Percentiles rank a stretch among this genome's conserved stretches.
phyloP scores from a whole-genome alignment of 2,113 vertebrate species.

The Ginglymostoma cirratum region DNA sequence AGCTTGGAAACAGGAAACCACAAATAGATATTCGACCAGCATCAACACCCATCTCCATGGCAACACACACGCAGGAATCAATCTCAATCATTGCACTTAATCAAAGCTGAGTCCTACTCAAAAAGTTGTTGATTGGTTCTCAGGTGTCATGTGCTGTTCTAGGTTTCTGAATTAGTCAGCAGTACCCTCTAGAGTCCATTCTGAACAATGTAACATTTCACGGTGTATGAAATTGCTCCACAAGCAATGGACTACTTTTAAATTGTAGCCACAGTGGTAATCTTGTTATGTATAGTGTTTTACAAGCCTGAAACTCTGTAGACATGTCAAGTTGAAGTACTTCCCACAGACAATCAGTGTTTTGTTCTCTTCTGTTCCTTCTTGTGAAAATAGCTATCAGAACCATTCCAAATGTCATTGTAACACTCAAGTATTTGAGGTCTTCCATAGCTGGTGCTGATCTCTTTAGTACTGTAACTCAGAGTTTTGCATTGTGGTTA shows the following conservation, averaged over 20 bases:
- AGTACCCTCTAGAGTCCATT: background rate
- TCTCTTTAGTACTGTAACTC: background rate
- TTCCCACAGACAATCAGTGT: background rate
- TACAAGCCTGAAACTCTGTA: background rate
- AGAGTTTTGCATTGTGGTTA: background rate
- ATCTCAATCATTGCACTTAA: background rate
- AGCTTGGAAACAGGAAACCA: background rate
- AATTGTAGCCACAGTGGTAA: background rate
- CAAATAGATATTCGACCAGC: background rate
- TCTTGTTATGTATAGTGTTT: background rate
- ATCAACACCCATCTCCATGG: background rate
- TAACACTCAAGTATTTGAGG: background rate
- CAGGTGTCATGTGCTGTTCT: background rate
- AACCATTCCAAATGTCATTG: background rate
- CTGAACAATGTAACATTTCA: background rate
- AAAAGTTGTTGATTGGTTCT: background rate
- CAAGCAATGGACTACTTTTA: background rate
- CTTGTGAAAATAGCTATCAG: background rate
- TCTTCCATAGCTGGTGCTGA: background rate
- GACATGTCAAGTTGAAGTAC: background rate
- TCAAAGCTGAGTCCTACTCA: background rate
- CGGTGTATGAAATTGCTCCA: background rate
- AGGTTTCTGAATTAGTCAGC: background rate
- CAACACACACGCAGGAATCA: background rate
- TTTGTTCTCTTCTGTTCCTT: background rate